phyloP scores from a whole-genome alignment of 1,140 invertebrate species.

The Euwallacea similis region DNA sequence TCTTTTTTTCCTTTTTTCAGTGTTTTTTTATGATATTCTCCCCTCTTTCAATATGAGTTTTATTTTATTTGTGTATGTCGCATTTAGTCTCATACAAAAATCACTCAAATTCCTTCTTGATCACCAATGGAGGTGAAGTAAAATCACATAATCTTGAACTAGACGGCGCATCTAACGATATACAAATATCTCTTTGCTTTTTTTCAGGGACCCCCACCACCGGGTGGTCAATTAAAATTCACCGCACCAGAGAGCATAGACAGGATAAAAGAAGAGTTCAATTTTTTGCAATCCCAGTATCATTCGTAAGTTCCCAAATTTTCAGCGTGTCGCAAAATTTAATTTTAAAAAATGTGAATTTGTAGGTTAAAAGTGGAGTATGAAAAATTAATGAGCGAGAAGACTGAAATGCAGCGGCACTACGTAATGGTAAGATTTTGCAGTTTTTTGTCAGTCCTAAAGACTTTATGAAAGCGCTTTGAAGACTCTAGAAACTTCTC shows the following conservation, averaged over 20 bases:
- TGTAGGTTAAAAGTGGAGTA: constrained; percentile 80
- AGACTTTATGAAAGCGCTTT: too few relatives aligned
- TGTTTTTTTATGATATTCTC: too few relatives aligned
- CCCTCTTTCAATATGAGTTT: too few relatives aligned
- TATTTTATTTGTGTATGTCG: too few relatives aligned
- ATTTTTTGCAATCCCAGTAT: constrained; percentile 82
- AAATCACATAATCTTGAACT: too few relatives aligned
- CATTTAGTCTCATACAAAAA: too few relatives aligned
- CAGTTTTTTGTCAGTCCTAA: constrained; percentile 1
- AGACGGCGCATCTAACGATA: too few relatives aligned
- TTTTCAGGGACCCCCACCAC: constrained; percentile 79
- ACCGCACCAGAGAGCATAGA: constrained; percentile 91
- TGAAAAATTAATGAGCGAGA: constrained; percentile 94
- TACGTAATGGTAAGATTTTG: constrained; percentile 88
- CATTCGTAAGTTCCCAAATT: constrained; percentile 69
- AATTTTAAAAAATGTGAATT: constrained; percentile 49
- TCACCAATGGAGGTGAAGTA: too few relatives aligned
- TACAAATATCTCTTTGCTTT: neutral
- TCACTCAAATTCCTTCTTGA: too few relatives aligned
- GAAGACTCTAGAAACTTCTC: too few relatives aligned
- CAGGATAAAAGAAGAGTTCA: constrained; percentile 88
- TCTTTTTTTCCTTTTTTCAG: too few relatives aligned
- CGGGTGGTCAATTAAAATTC: constrained; percentile 88
- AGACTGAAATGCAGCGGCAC: constrained; percentile 97
- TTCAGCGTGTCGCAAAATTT: neutral